Base-by-base conservation (phyloP, 2,888 invertebrate genomes). In the Thyatira batis region DNA sequence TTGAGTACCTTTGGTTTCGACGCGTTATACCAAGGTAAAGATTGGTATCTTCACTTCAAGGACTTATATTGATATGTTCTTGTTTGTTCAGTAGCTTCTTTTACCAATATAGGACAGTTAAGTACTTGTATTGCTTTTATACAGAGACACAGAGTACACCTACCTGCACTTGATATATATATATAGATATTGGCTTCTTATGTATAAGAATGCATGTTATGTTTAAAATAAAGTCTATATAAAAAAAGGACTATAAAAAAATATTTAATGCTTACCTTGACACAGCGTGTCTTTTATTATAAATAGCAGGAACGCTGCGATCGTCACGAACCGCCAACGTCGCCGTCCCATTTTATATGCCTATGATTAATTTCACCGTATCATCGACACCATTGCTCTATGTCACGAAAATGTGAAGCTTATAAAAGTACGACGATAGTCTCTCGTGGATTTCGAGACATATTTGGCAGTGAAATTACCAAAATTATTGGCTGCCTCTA, bases 271-370 rank as follows among this genome's bases (percentile, higher is more conserved):
- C 80, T 78, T 68, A 91, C 91, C 91, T 90, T 92, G 91, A 78
- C 90, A 87, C 76, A 82, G 83, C 63, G 81, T 80, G 68, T 90
- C 87, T 74, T 84, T 85, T 77, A 84, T 82, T 60, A 87, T 74
- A 59, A 87, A 82, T 66, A 92, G 77, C 74, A 90, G 81, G 73
- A 87, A 84, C 69, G 89, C 87, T 60, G 89, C 84, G 69, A 90
- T 82, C 51, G 86, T 85, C 61, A 89, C 79, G 68, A 87, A 76
- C 75, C 88, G 85, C 91, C 92, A 91, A 61, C 92, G 91, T 73
- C 89, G 84, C 65, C 91, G 83, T 65, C 85, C 88, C 91, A 92
- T 92, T 75, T 76, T 89, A 60, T 71, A 53, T 55, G 53, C 50
- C 58, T 70, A 70, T 63, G 50, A 70, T 71, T 76, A 66, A 76